A percentile compares a stretch with the other conserved stretches of the same genome.
These are phyloP conservation scores for Hirtodrosophila alboralis DNA, from an alignment of 2,888 invertebrate genomes.

Conservation along the genomic window DNA sequence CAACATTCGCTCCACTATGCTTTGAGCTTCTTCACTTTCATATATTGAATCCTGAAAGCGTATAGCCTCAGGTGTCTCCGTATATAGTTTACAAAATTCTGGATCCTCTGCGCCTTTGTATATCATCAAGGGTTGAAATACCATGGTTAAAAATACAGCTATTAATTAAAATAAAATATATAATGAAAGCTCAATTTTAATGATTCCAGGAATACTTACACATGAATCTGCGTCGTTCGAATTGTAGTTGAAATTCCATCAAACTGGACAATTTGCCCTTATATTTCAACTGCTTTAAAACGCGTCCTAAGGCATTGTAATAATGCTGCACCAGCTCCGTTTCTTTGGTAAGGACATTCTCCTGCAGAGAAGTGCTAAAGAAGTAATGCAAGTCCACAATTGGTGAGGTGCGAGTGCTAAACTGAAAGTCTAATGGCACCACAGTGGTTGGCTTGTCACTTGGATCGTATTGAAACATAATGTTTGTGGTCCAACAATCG, in stretches of 20 bases:
- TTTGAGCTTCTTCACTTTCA: constrained; percentile 67
- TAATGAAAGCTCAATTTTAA: too few relatives aligned
- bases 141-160: constrained; percentile 74
- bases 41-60: constrained; percentile 79
- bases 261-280: constrained; percentile 61
- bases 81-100: constrained; percentile 75
- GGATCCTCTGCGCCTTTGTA: constrained; percentile 74
- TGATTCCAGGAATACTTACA: constrained; percentile 32
- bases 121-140: constrained; percentile 78
- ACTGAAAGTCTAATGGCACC: constrained; percentile 78
- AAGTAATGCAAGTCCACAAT: constrained; percentile 76
- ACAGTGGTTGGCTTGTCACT: constrained; percentile 50
- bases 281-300: constrained; percentile 45
- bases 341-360: constrained; percentile 57
- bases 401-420: constrained; percentile 70
- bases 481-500: constrained; percentile 78
- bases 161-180: not conserved
- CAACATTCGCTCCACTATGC: constrained; percentile 71
- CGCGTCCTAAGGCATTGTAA: constrained; percentile 49
- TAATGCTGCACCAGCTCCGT: constrained; percentile 75
- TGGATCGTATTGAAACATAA: constrained; percentile 72
- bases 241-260: constrained; percentile 55
- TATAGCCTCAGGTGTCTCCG: constrained; percentile 71
- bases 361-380: constrained; percentile 71
- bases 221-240: constrained; percentile 51